phyloP scores from a whole-genome alignment of 1,140 invertebrate genomes.

The Liolophura sinensis region DNA sequence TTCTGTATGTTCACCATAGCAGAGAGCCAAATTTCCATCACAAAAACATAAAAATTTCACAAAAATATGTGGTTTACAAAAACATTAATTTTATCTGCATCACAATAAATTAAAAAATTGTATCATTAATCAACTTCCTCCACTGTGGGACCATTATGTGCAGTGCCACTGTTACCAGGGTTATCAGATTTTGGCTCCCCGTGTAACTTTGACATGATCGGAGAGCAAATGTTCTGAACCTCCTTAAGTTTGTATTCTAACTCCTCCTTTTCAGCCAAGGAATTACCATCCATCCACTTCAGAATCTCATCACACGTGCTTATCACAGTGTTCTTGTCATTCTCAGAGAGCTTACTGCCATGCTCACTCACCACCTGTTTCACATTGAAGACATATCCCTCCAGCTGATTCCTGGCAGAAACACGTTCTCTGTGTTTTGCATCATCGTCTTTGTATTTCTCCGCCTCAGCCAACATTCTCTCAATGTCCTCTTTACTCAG shows the following conservation, averaged over 20 bases:
- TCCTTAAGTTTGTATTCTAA: conserved; percentile 52
- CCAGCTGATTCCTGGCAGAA: conserved; percentile 83
- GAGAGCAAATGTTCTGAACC: conserved; percentile 52
- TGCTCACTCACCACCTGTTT: conserved; percentile 82
- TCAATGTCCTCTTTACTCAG: conserved; percentile 95
- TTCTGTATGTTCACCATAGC: too few species aligned
- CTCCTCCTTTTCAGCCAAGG: conserved; percentile 61
- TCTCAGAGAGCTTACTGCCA: conserved; percentile 69
- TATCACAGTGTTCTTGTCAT: conserved; percentile 81
- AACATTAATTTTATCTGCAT: too few species aligned
- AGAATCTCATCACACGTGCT: conserved; percentile 92
- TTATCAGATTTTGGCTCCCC: conserved; percentile 18
- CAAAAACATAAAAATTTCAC: too few species aligned
- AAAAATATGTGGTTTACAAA: too few species aligned
- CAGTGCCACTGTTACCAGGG: background rate
- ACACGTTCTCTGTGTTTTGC: conserved; percentile 85
- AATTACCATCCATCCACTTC: conserved; percentile 92
- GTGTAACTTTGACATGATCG: conserved; percentile 61
- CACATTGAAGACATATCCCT: conserved; percentile 73
- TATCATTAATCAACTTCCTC: conserved; percentile 39
- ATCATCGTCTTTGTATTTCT: conserved; percentile 85
- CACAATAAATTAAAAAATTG: too few species aligned
- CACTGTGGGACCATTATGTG: conserved; percentile 28
- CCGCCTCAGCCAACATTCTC: conserved; percentile 93
- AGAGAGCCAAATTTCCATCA: too few species aligned